phyloP scores from a whole-genome alignment of 2,113 vertebrate genomes.

The Rhegmatorhina hoffmannsi region DNA sequence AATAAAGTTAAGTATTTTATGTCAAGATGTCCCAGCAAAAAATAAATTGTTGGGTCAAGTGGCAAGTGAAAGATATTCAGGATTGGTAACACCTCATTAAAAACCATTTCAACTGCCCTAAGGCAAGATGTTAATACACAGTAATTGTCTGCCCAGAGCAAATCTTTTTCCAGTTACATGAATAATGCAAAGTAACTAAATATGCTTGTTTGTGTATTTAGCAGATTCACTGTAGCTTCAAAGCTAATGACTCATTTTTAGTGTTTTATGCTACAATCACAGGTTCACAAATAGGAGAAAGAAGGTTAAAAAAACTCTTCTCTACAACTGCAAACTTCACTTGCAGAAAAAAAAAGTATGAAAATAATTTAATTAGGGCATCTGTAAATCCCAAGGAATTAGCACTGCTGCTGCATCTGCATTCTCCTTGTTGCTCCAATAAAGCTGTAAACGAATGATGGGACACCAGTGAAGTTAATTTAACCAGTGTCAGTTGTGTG shows the following conservation, averaged over 20 bases:
- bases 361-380: slow-evolving; percentile 15
- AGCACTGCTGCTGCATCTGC: slow-evolving; percentile 21
- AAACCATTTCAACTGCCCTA: slow-evolving; percentile 62
- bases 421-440: slow-evolving; percentile 1
- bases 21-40: slow-evolving; percentile 40
- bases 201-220: slow-evolving; percentile 54
- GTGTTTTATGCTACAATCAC: neutral
- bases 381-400: slow-evolving; percentile 6
- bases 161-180: slow-evolving; percentile 57
- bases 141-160: slow-evolving; percentile 61
- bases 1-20: slow-evolving; percentile 20
- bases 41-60: slow-evolving; percentile 62
- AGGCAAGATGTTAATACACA: slow-evolving; percentile 68
- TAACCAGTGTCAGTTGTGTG: slow-evolving; percentile 19
- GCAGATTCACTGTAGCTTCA: slow-evolving; percentile 24
- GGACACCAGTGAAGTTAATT: slow-evolving; percentile 1
- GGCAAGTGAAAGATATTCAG: slow-evolving; percentile 63
- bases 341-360: neutral
- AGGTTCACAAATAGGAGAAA: slow-evolving; percentile 2
- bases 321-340: neutral
- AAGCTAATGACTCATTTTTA: neutral
- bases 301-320: neutral
- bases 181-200: slow-evolving; percentile 65
- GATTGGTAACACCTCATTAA: slow-evolving; percentile 69
- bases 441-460: slow-evolving; percentile 25